A percentile compares a stretch with the other conserved stretches of the same genome.
Evolutionary conservation across 2,888 invertebrate genomes (phyloP).

Genomic region (Drosophila hawaiiensis): DNA sequence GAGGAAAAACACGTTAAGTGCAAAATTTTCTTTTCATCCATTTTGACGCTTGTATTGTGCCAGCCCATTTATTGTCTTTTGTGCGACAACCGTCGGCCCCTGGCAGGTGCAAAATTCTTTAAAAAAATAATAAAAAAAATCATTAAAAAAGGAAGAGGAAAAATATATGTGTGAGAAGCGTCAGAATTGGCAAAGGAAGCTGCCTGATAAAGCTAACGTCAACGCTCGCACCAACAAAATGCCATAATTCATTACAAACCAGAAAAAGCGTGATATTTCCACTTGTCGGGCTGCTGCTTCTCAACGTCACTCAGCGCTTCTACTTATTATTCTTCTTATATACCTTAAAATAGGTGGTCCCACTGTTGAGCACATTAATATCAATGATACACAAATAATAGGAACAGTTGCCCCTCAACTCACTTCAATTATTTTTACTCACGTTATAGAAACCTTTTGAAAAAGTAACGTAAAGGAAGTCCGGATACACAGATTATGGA

Average conservation of each 20-base stretch:
- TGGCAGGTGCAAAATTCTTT: constrained; percentile 66
- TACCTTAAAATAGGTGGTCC: not conserved
- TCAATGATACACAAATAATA: not conserved
- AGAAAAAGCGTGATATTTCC: constrained; percentile 62
- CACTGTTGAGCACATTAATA: not conserved
- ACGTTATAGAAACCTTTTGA: not conserved
- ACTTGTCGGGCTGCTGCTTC: constrained; percentile 26
- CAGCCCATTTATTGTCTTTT: constrained; percentile 42
- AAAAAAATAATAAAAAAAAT: constrained; percentile 32
- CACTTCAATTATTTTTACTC: not conserved
- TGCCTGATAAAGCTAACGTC: constrained; percentile 55
- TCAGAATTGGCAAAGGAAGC: constrained; percentile 40
- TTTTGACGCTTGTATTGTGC: constrained; percentile 69
- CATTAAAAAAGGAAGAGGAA: constrained; percentile 38
- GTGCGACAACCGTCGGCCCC: constrained; percentile 34
- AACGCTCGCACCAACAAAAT: constrained; percentile 52
- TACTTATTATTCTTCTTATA: constrained; percentile 7
- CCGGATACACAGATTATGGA: not conserved
- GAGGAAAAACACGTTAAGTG: constrained; percentile 76
- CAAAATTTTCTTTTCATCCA: constrained; percentile 79
- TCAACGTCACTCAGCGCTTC: constrained; percentile 45
- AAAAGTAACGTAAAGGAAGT: not conserved
- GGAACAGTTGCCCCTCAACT: not conserved
- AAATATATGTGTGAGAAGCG: constrained; percentile 22
- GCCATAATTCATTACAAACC: constrained; percentile 81